Conservation (phyloP, 2,113 vertebrate genomes). For the Oryctolagus cuniculus region DNA sequence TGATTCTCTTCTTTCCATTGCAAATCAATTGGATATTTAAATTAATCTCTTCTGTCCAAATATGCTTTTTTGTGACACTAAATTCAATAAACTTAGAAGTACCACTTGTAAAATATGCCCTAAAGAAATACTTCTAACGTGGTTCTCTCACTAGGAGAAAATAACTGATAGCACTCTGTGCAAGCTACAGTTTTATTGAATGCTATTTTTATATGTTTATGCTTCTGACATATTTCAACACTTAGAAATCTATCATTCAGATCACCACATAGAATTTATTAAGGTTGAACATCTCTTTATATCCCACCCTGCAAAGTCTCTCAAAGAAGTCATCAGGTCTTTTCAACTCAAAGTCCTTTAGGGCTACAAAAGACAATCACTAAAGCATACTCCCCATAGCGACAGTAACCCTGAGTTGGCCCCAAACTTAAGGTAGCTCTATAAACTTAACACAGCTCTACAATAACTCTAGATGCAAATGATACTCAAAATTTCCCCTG, state of each 20-base stretch:
- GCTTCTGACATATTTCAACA: not conserved
- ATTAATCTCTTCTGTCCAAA: not conserved
- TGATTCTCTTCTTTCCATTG: not conserved
- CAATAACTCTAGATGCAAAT: not conserved
- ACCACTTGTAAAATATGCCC: not conserved
- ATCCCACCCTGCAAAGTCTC: not conserved
- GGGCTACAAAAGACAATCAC: not conserved
- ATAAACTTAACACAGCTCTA: not conserved
- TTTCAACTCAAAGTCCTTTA: constrained; percentile 17
- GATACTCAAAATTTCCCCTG: not conserved
- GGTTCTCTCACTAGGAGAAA: not conserved
- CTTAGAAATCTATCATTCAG: not conserved
- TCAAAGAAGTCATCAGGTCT: not conserved
- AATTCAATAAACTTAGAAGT: constrained; percentile 53
- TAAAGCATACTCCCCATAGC: not conserved
- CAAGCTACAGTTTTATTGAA: not conserved
- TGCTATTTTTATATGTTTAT: constrained; percentile 35
- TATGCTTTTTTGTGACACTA: not conserved
- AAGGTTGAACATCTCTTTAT: not conserved
- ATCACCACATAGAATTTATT: not conserved
- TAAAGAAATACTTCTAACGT: constrained; percentile 33
- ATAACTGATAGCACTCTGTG: constrained; percentile 27
- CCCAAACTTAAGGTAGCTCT: not conserved
- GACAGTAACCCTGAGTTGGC: not conserved
- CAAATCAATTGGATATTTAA: constrained; percentile 44